Base-by-base conservation (phyloP, 2,797 vertebrate genomes). In the Chromobotia macracanthus region DNA sequence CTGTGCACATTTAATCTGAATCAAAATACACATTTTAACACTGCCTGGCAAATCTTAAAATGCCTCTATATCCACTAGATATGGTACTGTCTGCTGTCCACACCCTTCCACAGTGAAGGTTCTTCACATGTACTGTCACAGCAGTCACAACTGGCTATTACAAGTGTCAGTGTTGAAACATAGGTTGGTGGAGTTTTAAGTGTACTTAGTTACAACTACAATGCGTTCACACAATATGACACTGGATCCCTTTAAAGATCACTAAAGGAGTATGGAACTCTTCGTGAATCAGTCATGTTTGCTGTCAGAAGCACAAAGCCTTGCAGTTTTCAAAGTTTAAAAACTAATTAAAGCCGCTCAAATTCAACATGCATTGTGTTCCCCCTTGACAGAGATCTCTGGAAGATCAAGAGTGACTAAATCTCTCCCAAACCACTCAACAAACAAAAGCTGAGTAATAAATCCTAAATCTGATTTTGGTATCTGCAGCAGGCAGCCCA, bases 391-490 rank as follows among this genome's bases (percentile, higher is more conserved):
- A 87, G 89, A 88, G 88, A 89, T 92, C 91, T 91, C 79, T 72
- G 58, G 78, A 73, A 81, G 84, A 87, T 84, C 71, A 80, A 77
- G 77, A 85, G 81, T 87, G 89, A 91, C 89, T 84, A 90, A 91
- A 90, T 91, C 90, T 89, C 86, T 88, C 86, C 86, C 88, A 89
- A 90, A 87, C 85, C 87, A 87, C 85, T 89, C 87, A 82, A 89
- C 88, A 90, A 91, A 90, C 86, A 89, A 89, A 89, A 90, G 88
- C 88, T 81, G 81, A 87, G 86, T 67, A 86, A 90, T 91, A 83
- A 91, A 89, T 87, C 90, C 90, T 87, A 90, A 91, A 93, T 93
- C 93, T 35, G 91, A 92, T 92, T 92, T 87, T 84, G 86, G 85
- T 93, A 93, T 94, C 92, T 91, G 21, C 86, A 85, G 89, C 79